phyloP scores from a whole-genome alignment of 2,113 vertebrate genomes.

The Nibea coibor region DNA sequence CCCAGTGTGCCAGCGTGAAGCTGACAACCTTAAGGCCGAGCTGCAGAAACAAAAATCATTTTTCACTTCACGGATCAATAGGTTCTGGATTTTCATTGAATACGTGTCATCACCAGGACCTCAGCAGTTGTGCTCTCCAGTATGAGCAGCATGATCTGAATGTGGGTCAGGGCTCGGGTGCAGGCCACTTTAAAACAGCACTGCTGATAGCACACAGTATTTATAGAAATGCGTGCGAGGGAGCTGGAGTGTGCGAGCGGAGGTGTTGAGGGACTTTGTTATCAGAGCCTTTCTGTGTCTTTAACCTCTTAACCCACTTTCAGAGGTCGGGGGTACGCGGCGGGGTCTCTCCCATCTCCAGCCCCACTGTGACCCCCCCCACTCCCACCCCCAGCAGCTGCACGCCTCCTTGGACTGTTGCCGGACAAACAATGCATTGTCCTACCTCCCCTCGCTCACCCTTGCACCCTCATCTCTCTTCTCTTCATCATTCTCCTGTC shows the following conservation, averaged over 20 bases:
- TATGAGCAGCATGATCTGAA: constrained; percentile 51
- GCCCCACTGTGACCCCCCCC: constrained; percentile 12
- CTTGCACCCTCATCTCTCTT: not conserved
- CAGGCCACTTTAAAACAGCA: constrained; percentile 51
- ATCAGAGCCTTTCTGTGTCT: constrained; percentile 71
- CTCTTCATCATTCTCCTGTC: constrained; percentile 21
- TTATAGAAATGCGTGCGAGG: constrained; percentile 73
- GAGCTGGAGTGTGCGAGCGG: constrained; percentile 25
- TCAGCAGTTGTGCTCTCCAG: constrained; percentile 18
- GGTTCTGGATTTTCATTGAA: not conserved
- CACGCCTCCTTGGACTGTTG: constrained; percentile 6
- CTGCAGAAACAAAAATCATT: constrained; percentile 10
- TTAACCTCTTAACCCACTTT: constrained; percentile 82
- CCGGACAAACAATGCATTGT: constrained; percentile 55
- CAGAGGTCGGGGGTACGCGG: constrained; percentile 53
- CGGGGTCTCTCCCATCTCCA: constrained; percentile 23
- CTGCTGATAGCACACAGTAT: constrained; percentile 72
- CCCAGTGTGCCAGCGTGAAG: not conserved
- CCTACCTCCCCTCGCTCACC: not conserved
- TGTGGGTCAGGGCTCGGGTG: constrained; percentile 72
- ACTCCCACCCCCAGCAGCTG: constrained; percentile 47
- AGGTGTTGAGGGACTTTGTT: constrained; percentile 69
- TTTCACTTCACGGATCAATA: constrained; percentile 6
- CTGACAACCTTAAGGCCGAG: constrained; percentile 1
- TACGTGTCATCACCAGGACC: constrained; percentile 18